Percentiles rank a stretch among this genome's conserved stretches.
Conservation (phyloP, 2,113 vertebrate species). For the Otolemur garnettii region DNA sequence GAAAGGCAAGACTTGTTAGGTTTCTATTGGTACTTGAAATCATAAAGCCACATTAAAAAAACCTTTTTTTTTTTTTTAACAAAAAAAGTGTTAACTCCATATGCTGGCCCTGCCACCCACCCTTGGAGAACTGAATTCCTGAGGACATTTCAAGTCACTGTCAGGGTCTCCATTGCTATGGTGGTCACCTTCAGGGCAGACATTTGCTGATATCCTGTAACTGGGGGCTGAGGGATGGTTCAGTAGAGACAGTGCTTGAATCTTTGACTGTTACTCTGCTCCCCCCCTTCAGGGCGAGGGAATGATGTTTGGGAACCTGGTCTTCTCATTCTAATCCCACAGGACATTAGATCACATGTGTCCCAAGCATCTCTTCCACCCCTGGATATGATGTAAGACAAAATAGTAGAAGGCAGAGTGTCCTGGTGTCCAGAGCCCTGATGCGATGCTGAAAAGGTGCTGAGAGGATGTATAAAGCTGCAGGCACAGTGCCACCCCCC, state of each 20-base stretch:
- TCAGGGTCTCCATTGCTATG: neutral
- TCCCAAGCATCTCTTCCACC: neutral
- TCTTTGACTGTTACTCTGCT: neutral
- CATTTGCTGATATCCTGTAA: neutral
- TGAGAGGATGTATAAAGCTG: neutral
- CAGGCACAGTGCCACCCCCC: too few relatives aligned
- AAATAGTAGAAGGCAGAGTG: neutral
- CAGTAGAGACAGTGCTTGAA: neutral
- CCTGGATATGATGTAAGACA: neutral
- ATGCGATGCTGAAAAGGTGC: neutral
- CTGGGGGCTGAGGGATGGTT: neutral
- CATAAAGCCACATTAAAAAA: constrained; percentile 48
- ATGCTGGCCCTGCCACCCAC: neutral
- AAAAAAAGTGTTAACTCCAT: neutral
- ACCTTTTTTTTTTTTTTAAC: constrained; percentile 54
- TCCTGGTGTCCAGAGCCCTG: neutral
- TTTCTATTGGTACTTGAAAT: constrained; percentile 67
- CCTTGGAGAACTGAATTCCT: constrained; percentile 16
- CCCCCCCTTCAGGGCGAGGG: neutral
- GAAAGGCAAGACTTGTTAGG: constrained; percentile 63
- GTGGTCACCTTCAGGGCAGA: neutral
- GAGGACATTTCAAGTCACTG: neutral
- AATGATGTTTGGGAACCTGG: neutral
- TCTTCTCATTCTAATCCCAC: constrained; percentile 1
- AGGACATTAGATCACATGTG: neutral